Conservation (phyloP, 2,888 invertebrate species). For the Ceratothoa steindachneri region DNA sequence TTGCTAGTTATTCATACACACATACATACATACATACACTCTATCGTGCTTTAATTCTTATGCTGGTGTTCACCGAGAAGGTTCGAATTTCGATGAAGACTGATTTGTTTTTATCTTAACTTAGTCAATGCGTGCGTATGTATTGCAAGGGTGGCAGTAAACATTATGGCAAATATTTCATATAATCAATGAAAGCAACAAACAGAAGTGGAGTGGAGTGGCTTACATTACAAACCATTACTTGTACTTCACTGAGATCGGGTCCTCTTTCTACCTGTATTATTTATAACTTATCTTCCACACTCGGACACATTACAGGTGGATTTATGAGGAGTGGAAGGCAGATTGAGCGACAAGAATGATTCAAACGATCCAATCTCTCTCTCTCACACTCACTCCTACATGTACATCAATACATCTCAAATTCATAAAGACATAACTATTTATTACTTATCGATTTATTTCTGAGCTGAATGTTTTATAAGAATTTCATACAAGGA, state of each 20-base stretch:
- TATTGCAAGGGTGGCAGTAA: too few species aligned
- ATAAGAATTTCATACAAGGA: not conserved
- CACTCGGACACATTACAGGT: not conserved
- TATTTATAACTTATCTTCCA: not conserved
- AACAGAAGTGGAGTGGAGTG: too few species aligned
- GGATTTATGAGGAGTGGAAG: not conserved
- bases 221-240: too few species aligned
- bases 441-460: not conserved
- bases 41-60: too few species aligned
- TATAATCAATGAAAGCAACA: too few species aligned
- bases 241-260: not conserved
- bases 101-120: too few species aligned
- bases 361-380: not conserved
- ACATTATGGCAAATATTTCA: too few species aligned
- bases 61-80: too few species aligned
- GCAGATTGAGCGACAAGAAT: not conserved
- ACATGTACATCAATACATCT: not conserved
- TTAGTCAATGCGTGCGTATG: too few species aligned
- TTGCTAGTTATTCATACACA: too few species aligned
- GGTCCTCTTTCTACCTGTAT: not conserved
- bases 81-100: too few species aligned
- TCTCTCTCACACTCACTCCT: not conserved
- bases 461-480: not conserved
- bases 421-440: too few species aligned
- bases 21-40: not conserved